Conservation (phyloP, 2,888 invertebrate species). For the Epinotia ramella region DNA sequence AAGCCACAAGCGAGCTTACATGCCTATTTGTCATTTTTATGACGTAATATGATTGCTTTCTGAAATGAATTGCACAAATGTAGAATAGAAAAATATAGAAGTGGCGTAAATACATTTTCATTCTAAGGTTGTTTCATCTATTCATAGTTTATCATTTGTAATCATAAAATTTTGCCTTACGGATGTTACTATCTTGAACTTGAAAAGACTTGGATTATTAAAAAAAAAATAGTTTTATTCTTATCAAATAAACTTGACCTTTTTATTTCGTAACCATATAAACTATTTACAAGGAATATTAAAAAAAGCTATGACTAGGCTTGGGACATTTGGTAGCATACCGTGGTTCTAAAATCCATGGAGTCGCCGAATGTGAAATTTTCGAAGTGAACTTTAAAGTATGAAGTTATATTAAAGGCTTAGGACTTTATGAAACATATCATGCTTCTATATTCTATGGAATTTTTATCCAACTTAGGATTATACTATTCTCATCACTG, state of each 20-base stretch:
- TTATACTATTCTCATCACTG: too few species aligned
- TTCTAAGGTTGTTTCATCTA: not conserved
- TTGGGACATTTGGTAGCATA: too few species aligned
- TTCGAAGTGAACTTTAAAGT: too few species aligned
- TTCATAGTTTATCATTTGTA: not conserved
- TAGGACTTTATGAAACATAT: too few species aligned
- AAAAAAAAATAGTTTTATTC: too few species aligned
- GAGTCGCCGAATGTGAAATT: too few species aligned
- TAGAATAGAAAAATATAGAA: conserved; percentile 50
- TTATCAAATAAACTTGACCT: not conserved
- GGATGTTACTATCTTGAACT: not conserved
- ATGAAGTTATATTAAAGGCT: too few species aligned
- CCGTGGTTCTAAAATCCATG: too few species aligned
- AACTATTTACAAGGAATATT: not conserved
- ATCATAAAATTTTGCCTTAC: too few species aligned
- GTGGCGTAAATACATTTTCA: conserved; percentile 16
- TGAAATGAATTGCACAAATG: conserved; percentile 54
- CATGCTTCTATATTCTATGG: too few species aligned
- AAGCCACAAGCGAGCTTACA: conserved; percentile 69
- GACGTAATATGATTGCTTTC: conserved; percentile 76
- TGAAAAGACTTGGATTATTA: not conserved
- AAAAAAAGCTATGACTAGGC: too few species aligned
- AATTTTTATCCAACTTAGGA: too few species aligned
- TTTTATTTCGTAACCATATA: not conserved
- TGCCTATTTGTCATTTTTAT: conserved; percentile 77